phyloP scores from a whole-genome alignment of 2,888 invertebrate genomes.

The Xanthia icteritia region DNA sequence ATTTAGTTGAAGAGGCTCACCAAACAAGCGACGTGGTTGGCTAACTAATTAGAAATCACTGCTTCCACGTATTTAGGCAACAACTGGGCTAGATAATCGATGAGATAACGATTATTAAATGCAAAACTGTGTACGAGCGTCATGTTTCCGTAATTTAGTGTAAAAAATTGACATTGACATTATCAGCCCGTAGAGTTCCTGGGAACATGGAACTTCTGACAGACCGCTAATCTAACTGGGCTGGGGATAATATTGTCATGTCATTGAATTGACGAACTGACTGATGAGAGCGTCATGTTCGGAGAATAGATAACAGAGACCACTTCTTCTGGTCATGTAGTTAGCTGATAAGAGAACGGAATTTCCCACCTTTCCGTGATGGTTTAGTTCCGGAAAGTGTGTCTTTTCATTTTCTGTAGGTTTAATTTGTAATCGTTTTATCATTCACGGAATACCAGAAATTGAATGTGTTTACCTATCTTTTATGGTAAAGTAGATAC shows the following conservation, averaged over 20 bases:
- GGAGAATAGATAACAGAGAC: background rate
- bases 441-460: background rate
- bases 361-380: background rate
- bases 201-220: conserved; percentile 17
- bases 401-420: background rate
- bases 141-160: conserved; percentile 32
- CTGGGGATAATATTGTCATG: conserved; percentile 3
- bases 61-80: conserved; percentile 39
- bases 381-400: background rate
- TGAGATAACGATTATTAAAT: conserved; percentile 60
- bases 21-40: conserved; percentile 22
- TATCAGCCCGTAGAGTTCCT: conserved; percentile 23
- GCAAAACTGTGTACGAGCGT: conserved; percentile 34
- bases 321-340: background rate
- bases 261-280: conserved; percentile 15
- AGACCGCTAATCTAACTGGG: conserved; percentile 20
- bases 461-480: background rate
- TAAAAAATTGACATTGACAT: conserved; percentile 22
- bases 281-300: conserved; percentile 17
- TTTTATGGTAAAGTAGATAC: background rate
- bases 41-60: conserved; percentile 53
- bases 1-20: conserved; percentile 50
- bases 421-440: background rate
- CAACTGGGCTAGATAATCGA: conserved; percentile 37
- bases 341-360: conserved; percentile 26